Evolutionary conservation across 2,113 vertebrate genomes (phyloP), one percentile per base, ranked within the genome.

Genomic region (Scomber scombrus): DNA sequence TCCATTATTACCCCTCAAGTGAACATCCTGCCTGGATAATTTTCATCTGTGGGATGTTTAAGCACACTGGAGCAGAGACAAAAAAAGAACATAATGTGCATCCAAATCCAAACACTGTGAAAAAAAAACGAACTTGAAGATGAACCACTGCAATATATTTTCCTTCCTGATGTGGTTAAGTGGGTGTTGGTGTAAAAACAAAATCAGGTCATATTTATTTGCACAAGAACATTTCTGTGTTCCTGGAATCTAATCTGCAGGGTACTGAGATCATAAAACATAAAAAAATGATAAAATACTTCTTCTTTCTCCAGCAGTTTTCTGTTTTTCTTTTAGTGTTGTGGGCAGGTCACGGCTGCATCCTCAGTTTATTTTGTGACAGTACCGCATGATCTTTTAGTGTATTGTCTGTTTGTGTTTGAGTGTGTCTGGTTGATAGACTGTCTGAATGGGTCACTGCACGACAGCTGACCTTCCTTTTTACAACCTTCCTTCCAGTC

Each of bases 61-160:
- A 79, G 43, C 49, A 77, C 47, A 64, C 66, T 23, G 47, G 50
- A 75, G 68, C 52, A 58, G 9, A 21, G 55, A 63, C 12, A 50
- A 55, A 81, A 58, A 63, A 71, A 64, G 81, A 88, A 85, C 76
- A 84, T 64, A 55, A 77, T 74, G 70, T 70, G 55, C 65, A 88
- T 85, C 62, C 67, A 81, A 80, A 71, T 85, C 55, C n/a, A 15
- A 70, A 65, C 12, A 14, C 64, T 40, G 26, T 79, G 62, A 81
- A 81, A 81, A 65, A 40, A 81, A 81, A 82, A 81, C 58, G 40
- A 81, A 90, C 29, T 52, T 78, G 57, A 82, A 81, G 81, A 89
- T 76, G 64, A 84, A 87, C 68, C 21, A 9, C 58, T 79, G 84
- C 45, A 72, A 51, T 74, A 23, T 50, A 23, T 76, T 72, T 23